phyloP scores from a whole-genome alignment of 2,113 vertebrate species.

The Ictidomys tridecemlineatus region DNA sequence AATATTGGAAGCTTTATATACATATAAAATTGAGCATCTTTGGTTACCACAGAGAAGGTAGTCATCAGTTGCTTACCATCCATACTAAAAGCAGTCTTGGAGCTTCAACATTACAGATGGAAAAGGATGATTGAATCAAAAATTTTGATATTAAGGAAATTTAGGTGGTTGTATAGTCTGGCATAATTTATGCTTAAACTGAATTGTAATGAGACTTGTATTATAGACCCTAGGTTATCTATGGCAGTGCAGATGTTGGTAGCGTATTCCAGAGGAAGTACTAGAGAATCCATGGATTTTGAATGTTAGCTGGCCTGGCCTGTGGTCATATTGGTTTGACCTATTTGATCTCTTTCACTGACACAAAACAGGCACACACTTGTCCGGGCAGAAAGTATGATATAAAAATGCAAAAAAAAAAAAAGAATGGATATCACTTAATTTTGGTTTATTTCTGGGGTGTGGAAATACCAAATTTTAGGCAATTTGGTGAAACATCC shows the following conservation, averaged over 20 bases:
- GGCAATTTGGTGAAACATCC: not conserved
- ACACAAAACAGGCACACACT: not conserved
- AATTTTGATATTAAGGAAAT: slow-evolving; percentile 33
- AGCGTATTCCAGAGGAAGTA: not conserved
- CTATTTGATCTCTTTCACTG: not conserved
- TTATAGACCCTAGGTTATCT: not conserved
- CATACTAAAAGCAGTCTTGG: not conserved
- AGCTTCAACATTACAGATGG: not conserved
- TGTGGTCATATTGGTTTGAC: not conserved
- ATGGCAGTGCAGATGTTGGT: not conserved
- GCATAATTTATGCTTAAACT: slow-evolving; percentile 40
- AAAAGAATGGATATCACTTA: slow-evolving; percentile 6
- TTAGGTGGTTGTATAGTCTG: not conserved
- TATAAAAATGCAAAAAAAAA: not conserved
- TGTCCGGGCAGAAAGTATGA: not conserved
- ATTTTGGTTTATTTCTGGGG: slow-evolving; percentile 25
- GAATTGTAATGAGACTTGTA: not conserved
- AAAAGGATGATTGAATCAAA: not conserved
- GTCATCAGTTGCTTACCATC: slow-evolving; percentile 3
- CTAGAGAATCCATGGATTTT: not conserved
- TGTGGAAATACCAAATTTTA: slow-evolving; percentile 45
- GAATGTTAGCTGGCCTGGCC: not conserved
- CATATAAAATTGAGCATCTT: not conserved
- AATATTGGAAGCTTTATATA: not conserved
- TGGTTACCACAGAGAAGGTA: not conserved